phyloP scores from a whole-genome alignment of 2,113 vertebrate genomes.

The Thomomys bottae region DNA sequence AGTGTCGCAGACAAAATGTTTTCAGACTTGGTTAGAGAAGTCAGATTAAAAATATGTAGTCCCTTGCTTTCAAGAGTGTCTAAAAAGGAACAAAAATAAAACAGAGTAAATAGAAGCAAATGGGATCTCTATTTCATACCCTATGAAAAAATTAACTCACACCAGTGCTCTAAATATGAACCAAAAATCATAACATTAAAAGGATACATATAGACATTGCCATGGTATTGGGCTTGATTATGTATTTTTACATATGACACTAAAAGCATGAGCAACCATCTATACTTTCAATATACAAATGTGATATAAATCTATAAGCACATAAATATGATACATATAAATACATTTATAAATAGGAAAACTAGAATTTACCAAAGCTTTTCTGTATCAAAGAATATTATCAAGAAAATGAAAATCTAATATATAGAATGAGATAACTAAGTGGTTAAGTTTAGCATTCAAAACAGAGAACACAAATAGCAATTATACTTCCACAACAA shows the following conservation, averaged over 20 bases:
- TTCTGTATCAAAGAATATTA: neutral
- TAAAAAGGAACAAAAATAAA: conserved; percentile 69
- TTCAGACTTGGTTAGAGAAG: conserved; percentile 94
- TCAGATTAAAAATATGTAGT: conserved; percentile 94
- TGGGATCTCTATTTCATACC: neutral
- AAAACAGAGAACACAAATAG: neutral
- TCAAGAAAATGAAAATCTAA: conserved; percentile 1
- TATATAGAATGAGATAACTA: neutral
- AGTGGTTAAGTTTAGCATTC: neutral
- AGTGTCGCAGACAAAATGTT: conserved; percentile 93
- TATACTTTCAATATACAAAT: too few relatives aligned
- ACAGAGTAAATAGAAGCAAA: conserved; percentile 14
- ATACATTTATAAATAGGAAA: neutral
- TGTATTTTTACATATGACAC: neutral
- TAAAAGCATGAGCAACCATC: neutral
- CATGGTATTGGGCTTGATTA: neutral
- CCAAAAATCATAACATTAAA: neutral
- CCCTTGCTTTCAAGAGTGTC: conserved; percentile 86
- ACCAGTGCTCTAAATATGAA: neutral
- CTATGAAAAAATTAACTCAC: neutral
- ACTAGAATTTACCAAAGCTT: neutral
- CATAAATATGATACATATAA: neutral
- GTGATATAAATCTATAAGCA: too few relatives aligned
- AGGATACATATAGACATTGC: neutral
- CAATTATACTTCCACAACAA: neutral